phyloP scores from a whole-genome alignment of 2,888 invertebrate species.

The Dinocampus coccinellae region DNA sequence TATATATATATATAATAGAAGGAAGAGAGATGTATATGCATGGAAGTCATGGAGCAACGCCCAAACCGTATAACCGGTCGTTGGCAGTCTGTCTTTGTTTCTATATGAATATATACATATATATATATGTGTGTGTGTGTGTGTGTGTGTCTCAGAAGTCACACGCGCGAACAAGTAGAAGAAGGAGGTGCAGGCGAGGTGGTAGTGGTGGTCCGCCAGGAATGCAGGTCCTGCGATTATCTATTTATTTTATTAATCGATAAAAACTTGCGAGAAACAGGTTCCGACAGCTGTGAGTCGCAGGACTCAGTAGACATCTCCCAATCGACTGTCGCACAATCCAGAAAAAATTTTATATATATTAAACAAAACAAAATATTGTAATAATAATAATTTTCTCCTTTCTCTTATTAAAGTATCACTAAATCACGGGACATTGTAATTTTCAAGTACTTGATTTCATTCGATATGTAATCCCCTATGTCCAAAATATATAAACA shows the following conservation, averaged over 20 bases:
- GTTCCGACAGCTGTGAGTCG: slow-evolving; percentile 55
- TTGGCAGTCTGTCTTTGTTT: slow-evolving; percentile 19
- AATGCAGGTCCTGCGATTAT: slow-evolving; percentile 62
- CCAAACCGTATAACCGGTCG: slow-evolving; percentile 47
- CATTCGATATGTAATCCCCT: neutral
- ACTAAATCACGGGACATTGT: neutral
- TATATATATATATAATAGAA: no score
- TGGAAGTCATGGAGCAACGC: slow-evolving; percentile 41
- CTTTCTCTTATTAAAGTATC: no score
- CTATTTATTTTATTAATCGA: slow-evolving; percentile 64
- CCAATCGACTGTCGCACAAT: no score
- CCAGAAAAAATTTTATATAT: neutral
- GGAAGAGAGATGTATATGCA: slow-evolving; percentile 28
- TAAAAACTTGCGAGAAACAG: slow-evolving; percentile 61
- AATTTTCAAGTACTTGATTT: neutral
- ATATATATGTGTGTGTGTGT: no score
- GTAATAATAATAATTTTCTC: no score
- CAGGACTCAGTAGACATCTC: neutral
- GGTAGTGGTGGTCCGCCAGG: slow-evolving; percentile 52
- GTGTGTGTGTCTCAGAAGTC: slow-evolving; percentile 25
- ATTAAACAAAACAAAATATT: no score
- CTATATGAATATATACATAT: no score
- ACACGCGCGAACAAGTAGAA: slow-evolving; percentile 14
- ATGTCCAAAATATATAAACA: neutral
- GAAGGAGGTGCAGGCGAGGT: slow-evolving; percentile 31